Evolutionary conservation across 2,888 invertebrate species (phyloP).

Genomic region (Dichetophora obliterata): DNA sequence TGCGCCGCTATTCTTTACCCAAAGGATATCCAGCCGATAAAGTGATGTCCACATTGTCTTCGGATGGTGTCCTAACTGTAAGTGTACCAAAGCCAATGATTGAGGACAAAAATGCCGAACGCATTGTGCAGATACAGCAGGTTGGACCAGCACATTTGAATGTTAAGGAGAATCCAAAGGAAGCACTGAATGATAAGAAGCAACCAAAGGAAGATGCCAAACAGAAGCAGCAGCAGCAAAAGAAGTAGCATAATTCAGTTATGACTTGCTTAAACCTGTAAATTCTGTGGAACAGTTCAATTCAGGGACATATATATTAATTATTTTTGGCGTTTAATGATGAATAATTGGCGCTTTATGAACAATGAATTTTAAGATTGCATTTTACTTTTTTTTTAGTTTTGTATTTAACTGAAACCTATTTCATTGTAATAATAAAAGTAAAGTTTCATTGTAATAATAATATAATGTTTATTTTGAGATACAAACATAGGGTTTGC

Average conservation of each 20-base stretch:
- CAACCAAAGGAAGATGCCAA: background rate
- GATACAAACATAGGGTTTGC: too few species aligned
- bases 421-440: too few species aligned
- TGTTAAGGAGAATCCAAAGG: slow-evolving; percentile 67
- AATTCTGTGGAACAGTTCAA: too few species aligned
- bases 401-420: background rate
- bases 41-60: slow-evolving; percentile 80
- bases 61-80: slow-evolving; percentile 80
- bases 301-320: background rate
- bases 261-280: background rate
- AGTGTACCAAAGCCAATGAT: slow-evolving; percentile 74
- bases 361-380: background rate
- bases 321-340: background rate
- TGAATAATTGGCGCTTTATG: too few species aligned
- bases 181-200: slow-evolving; percentile 22
- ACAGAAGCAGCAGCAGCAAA: background rate
- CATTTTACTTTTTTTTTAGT: background rate
- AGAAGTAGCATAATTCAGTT: background rate
- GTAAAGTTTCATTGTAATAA: too few species aligned
- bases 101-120: slow-evolving; percentile 68
- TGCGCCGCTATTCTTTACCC: slow-evolving; percentile 81
- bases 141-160: slow-evolving; percentile 74
- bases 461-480: too few species aligned
- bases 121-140: slow-evolving; percentile 74
- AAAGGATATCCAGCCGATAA: slow-evolving; percentile 80